These are phyloP conservation scores for Drosophila nr. fundita DNA, from an alignment of 2,888 invertebrate genomes.

Conservation along the genomic window DNA sequence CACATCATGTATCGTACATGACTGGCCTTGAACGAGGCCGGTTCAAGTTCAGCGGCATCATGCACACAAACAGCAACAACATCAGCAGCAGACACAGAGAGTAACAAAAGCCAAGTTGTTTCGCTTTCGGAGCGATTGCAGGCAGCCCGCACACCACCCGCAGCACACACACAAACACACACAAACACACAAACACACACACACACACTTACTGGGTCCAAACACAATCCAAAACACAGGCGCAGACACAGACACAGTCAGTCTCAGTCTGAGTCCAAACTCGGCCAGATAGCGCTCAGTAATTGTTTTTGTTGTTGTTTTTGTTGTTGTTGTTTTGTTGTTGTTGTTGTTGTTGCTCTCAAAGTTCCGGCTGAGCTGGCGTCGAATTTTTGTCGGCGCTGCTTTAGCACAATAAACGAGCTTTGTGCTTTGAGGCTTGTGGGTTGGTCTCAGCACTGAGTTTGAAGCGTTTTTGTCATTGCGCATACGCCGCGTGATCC, in stretches of 20 bases:
- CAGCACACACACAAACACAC: slow-evolving; percentile 28
- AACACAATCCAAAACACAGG: slow-evolving; percentile 1
- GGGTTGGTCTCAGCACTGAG: slow-evolving; percentile 41
- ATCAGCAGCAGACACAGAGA: slow-evolving; percentile 3
- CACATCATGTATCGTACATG: slow-evolving; percentile 42
- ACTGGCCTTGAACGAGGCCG: slow-evolving; percentile 73
- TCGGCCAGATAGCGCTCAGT: slow-evolving; percentile 54
- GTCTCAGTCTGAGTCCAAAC: slow-evolving; percentile 38
- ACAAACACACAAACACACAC: slow-evolving; percentile 23
- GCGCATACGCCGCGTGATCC: slow-evolving; percentile 72
- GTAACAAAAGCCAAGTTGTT: slow-evolving; percentile 61
- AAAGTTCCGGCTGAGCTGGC: slow-evolving; percentile 74
- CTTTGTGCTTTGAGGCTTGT: slow-evolving; percentile 26
- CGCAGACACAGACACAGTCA: slow-evolving; percentile 9
- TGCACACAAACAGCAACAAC: slow-evolving; percentile 41
- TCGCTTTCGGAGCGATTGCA: slow-evolving; percentile 52
- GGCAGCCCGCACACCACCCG: slow-evolving; percentile 53
- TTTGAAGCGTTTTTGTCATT: slow-evolving; percentile 39
- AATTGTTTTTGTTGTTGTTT: slow-evolving; percentile 24
- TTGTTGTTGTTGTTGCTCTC: slow-evolving; percentile 31
- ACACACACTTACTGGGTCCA: slow-evolving; percentile 8
- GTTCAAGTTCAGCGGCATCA: slow-evolving; percentile 77
- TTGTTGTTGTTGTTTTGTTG: slow-evolving; percentile 22
- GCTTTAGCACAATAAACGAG: slow-evolving; percentile 52
- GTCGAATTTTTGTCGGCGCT: slow-evolving; percentile 24